phyloP scores from a whole-genome alignment of 1,140 invertebrate genomes.

The Platorchestia sp. region DNA sequence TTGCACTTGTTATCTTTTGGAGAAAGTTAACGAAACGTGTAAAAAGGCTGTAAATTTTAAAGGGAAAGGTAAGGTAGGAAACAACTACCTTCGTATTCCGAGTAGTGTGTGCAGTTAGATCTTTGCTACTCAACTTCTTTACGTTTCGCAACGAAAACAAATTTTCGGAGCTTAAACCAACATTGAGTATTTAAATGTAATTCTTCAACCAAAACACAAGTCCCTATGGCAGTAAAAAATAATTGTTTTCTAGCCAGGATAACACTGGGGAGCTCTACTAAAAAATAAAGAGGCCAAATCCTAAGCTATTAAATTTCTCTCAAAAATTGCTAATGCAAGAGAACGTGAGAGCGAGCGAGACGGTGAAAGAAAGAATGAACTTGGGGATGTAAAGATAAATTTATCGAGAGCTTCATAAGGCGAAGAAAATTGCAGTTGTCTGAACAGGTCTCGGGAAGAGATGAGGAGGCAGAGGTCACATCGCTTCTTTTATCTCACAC shows the following conservation, averaged over 20 bases:
- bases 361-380: background rate
- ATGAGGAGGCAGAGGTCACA: slow-evolving; percentile 45
- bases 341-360: background rate
- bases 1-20: background rate
- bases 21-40: background rate
- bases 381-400: background rate
- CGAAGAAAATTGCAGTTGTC: slow-evolving; percentile 29
- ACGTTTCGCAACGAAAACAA: background rate
- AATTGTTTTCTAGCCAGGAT: background rate
- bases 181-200: background rate
- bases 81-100: background rate
- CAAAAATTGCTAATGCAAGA: background rate
- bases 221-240: background rate
- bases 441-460: slow-evolving; percentile 20
- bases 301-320: no score
- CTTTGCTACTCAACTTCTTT: background rate
- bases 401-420: slow-evolving; percentile 46
- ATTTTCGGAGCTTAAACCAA: background rate
- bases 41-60: background rate
- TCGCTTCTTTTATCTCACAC: background rate
- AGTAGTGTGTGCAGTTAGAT: background rate
- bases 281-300: background rate
- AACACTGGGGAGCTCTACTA: background rate
- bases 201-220: background rate
- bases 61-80: background rate